Percentiles rank a stretch among this genome's conserved stretches.
Conservation (phyloP, 1,140 invertebrate genomes). For the Drosophila eugracilis region DNA sequence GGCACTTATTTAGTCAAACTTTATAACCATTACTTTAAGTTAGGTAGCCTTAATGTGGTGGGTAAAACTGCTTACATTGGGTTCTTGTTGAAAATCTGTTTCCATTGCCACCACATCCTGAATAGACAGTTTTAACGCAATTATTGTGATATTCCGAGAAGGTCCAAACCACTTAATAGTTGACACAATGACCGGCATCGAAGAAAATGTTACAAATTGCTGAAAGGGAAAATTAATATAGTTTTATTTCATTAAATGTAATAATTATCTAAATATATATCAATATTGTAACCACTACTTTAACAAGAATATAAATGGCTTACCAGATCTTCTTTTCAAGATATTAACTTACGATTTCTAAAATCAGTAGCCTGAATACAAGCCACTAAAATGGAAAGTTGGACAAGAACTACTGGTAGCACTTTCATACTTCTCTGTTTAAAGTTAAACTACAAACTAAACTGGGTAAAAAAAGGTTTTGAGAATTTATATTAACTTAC, state of each 20-base stretch:
- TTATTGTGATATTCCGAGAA: neutral
- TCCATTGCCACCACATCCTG: slow-evolving; percentile 36
- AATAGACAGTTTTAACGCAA: neutral
- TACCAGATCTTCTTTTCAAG: neutral
- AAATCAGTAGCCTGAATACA: too few relatives aligned
- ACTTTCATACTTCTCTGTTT: neutral
- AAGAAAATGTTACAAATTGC: neutral
- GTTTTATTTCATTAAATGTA: too few relatives aligned
- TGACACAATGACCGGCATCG: neutral
- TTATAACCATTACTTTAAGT: too few relatives aligned
- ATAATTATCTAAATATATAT: too few relatives aligned
- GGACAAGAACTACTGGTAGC: neutral
- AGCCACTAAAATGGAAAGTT: neutral
- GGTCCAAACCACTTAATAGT: neutral
- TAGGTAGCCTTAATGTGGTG: too few relatives aligned
- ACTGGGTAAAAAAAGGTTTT: neutral
- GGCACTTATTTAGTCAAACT: too few relatives aligned
- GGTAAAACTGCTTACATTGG: slow-evolving; percentile 1
- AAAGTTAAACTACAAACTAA: neutral
- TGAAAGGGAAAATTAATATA: too few relatives aligned
- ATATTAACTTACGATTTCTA: neutral
- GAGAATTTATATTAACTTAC: neutral
- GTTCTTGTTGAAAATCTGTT: slow-evolving; percentile 20
- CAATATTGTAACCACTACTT: too few relatives aligned
- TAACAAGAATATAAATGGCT: neutral